Conservation (phyloP, 2,113 vertebrate species). For the Callorhinus ursinus region DNA sequence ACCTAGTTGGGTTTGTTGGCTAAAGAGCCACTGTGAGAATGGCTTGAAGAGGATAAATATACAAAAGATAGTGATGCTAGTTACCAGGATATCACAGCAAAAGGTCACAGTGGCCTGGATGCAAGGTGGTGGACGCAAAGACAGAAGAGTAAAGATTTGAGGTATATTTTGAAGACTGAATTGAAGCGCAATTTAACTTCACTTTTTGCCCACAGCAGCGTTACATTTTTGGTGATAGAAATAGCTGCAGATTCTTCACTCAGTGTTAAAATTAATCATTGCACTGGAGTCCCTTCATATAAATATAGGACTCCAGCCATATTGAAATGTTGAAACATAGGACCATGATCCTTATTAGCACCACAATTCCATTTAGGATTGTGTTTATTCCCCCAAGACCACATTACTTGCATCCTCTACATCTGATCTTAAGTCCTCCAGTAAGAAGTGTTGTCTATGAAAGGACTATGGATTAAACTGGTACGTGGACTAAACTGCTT, state of each 20-base stretch:
- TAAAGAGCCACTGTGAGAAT: neutral
- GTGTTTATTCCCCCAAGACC: slow-evolving; percentile 34
- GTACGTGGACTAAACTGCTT: neutral
- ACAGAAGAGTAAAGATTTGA: neutral
- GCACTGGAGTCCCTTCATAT: slow-evolving; percentile 59
- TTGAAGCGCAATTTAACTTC: neutral
- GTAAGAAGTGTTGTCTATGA: neutral
- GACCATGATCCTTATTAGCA: slow-evolving; percentile 58
- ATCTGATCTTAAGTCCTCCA: neutral
- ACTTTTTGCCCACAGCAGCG: neutral
- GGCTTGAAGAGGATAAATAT: neutral
- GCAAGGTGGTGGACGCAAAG: neutral
- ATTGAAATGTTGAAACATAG: slow-evolving; percentile 52
- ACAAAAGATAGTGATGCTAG: neutral
- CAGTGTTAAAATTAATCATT: slow-evolving; percentile 31
- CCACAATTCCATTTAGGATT: slow-evolving; percentile 51
- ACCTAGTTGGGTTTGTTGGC: neutral
- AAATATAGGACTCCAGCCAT: slow-evolving; percentile 64
- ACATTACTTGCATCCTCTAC: neutral
- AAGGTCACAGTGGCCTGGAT: neutral
- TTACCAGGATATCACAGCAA: neutral
- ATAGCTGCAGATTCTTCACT: neutral
- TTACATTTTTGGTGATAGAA: slow-evolving; percentile 28
- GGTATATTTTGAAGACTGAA: neutral
- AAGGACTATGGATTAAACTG: neutral